Conservation (phyloP, 2,888 invertebrate species). For the Eupelmus urozonus region DNA sequence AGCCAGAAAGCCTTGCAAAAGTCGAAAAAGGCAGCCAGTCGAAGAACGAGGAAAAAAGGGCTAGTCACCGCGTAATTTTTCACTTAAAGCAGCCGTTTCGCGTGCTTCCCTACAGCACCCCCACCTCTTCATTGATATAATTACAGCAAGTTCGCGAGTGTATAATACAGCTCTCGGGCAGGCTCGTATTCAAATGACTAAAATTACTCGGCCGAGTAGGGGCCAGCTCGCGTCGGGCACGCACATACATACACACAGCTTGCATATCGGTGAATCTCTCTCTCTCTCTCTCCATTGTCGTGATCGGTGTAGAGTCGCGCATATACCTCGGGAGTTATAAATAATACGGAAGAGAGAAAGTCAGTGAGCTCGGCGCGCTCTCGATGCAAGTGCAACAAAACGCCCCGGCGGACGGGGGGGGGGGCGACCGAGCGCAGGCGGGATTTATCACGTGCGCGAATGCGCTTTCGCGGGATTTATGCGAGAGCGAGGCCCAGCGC, state of each 20-base stretch:
- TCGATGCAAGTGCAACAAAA: slow-evolving; percentile 55
- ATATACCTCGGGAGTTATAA: slow-evolving; percentile 40
- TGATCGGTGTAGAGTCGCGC: background rate
- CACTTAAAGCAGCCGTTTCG: slow-evolving; percentile 32
- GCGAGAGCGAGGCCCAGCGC: no score
- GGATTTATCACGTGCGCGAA: slow-evolving; percentile 57
- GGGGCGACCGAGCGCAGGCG: slow-evolving; percentile 23
- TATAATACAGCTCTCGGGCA: slow-evolving; percentile 23
- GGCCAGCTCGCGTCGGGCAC: slow-evolving; percentile 1
- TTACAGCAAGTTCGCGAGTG: slow-evolving; percentile 52
- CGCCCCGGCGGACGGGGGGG: slow-evolving; percentile 32
- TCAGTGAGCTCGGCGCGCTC: background rate
- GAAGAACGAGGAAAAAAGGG: no score
- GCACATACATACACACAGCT: background rate
- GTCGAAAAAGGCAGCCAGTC: no score
- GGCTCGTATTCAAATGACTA: slow-evolving; percentile 61
- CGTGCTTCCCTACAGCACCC: background rate
- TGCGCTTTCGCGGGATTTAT: slow-evolving; percentile 36
- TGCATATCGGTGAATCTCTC: slow-evolving; percentile 48
- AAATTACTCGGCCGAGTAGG: slow-evolving; percentile 59
- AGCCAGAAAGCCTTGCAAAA: no score
- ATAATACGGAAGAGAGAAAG: slow-evolving; percentile 52
- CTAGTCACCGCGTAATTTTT: slow-evolving; percentile 27
- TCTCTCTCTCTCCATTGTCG: no score
- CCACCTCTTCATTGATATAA: slow-evolving; percentile 46